Percentiles rank a stretch among this genome's conserved stretches.
phyloP scores from a whole-genome alignment of 2,888 invertebrate species.

The Diaprepes abbreviatus region DNA sequence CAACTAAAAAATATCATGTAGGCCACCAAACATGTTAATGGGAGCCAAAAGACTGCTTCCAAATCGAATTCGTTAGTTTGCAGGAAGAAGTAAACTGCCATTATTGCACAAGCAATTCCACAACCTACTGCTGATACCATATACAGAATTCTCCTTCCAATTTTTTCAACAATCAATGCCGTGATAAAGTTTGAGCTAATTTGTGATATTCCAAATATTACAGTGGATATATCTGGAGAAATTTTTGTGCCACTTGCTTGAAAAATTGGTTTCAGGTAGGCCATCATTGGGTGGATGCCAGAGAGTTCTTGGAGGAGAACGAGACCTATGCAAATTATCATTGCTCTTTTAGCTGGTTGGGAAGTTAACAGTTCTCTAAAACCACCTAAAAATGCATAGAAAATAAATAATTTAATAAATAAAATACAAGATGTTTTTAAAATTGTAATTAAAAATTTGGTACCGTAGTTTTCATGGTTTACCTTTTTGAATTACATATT shows the following conservation, averaged over 20 bases:
- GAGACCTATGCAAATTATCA: constrained; percentile 79
- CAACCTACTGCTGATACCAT: constrained; percentile 77
- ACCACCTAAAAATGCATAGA: constrained; percentile 39
- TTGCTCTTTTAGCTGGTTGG: constrained; percentile 66
- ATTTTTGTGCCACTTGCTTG: constrained; percentile 73
- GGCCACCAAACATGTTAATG: constrained; percentile 77
- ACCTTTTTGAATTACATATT: too few species aligned
- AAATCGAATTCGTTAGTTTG: constrained; percentile 36
- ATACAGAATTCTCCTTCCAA: constrained; percentile 77
- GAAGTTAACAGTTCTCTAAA: constrained; percentile 42
- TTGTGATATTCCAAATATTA: constrained; percentile 84
- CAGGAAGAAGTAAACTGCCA: constrained; percentile 52
- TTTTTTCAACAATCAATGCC: constrained; percentile 80
- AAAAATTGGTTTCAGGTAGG: constrained; percentile 81
- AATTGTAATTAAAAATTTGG: not conserved
- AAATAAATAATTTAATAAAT: not conserved
- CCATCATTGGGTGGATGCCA: constrained; percentile 84
- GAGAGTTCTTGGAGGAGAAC: constrained; percentile 88
- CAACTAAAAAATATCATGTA: constrained; percentile 81
- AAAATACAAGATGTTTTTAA: not conserved
- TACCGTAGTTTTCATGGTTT: too few species aligned
- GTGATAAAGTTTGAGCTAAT: constrained; percentile 78
- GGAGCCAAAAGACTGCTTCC: constrained; percentile 75
- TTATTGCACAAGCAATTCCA: constrained; percentile 68
- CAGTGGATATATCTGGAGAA: constrained; percentile 75